Base-by-base conservation (phyloP, 23 tunicate genomes). In the Styela clava region DNA sequence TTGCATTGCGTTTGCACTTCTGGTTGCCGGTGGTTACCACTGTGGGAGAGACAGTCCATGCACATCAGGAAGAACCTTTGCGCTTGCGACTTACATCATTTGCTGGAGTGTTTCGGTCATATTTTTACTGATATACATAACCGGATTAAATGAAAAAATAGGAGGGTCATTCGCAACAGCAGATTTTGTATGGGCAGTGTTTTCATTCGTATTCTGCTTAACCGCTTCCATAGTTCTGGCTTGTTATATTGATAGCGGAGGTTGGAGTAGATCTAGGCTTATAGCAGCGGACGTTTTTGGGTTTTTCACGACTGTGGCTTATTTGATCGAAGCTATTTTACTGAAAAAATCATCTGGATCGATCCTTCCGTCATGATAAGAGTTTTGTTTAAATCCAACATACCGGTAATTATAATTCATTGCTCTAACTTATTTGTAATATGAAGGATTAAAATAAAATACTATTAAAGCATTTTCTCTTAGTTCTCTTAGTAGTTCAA, bases 181-280 rank as follows among this genome's bases (percentile, higher is more conserved):
- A 72, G 97, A 91, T 52, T 86, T 91, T 69, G 52, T 86, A 1
- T 91, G 97, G 97, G 82, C 97, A 32, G 85, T 71, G 31, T 86
- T 91, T 77, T 85, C 90, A 2, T 86, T 68, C 70, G 30, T 91
- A 2, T 73, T 86, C 63, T 91, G 80, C 35, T 72, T 91, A 23
- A 67, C 84, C 7, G 97, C 89, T 3, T 82, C 97, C 2, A 85
- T 91, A 19, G 97, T 91, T 2, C 76, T 91, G 34, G 85, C 88
- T 0, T 73, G 77, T 64, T 91, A 82, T 73, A 27, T 86, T 21
- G 63, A 35, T 20, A 69, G 36, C 28, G 69, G 64, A 77, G 24
- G 34, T 29, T 31, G 69, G 23, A 21, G 36, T 34, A 21, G 77
- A 1, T 34, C 37, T 2, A 73, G 89, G 33, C 84, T 90, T 2